Base-by-base conservation (phyloP, 2,113 vertebrate species). In the Pseudopodoces humilis region DNA sequence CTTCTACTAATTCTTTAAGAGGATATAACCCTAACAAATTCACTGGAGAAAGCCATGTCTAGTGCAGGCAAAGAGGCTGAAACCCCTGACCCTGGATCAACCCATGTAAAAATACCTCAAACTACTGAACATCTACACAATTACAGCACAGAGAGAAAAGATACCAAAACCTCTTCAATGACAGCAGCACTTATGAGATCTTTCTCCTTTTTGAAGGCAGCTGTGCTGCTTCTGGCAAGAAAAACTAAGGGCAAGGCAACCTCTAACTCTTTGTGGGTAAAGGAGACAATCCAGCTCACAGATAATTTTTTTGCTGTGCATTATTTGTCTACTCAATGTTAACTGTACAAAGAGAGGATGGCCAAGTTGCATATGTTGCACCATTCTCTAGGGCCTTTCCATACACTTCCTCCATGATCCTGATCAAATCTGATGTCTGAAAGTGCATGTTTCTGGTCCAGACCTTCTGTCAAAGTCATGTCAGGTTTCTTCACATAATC, bases 151-250 rank as follows among this genome's bases (percentile, higher is more conserved):
- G 31, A 67, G 27, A 30, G 22, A 49, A 91, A 83, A 91, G 53
- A 44, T 5, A 60, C 7, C 69, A 65, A 43, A 85, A 37, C 1
- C 27, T 31, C 31, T 64, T 19, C 41, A 53, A 33, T 7, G 8
- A 20, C 0, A 52, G 59, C 24, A 41, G 47, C 41, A 41, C 12
- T 56, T 47, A 4, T 0, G 3, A 78, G 39, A 10, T 8, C 31
- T 59, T 56, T 41, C 15, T 78, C 52, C 27, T 79, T 60, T 56
- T 56, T 8, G 9, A 49, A 71, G 25, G 16, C 18, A 58, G 35
- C 85, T 84, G 16, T 76, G 41, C 58, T 69, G 9, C 23, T 76
- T 41, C 49, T 83, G 71, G 13, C 49, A 88, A 65, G 28, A 37
- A 91, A 78, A 81, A 63, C 9, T 6, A 31, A 78, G 21, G 10